Percentiles rank a stretch among this genome's conserved stretches.
Evolutionary conservation across 2,888 invertebrate species (phyloP).

Genomic region (Callimorpha dominula): DNA sequence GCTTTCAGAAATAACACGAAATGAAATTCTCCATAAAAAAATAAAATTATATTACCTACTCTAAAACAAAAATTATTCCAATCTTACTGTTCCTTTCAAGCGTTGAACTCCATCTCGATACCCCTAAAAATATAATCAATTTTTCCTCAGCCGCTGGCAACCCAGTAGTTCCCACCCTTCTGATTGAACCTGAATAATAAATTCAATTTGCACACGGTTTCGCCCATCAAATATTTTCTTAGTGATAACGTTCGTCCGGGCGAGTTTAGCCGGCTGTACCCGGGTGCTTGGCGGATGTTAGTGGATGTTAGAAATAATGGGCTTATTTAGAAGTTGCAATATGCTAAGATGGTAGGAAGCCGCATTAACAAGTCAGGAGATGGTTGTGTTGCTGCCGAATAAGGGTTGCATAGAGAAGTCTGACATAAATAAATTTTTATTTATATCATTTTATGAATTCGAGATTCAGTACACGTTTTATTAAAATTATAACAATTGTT

Average conservation of each 20-base stretch:
- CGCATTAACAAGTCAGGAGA: slow-evolving; percentile 86
- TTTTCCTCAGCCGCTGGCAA: slow-evolving; percentile 41
- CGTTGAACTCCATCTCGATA: slow-evolving; percentile 11
- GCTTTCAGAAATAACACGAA: not conserved
- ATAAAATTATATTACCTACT: slow-evolving; percentile 5
- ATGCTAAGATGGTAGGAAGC: slow-evolving; percentile 86
- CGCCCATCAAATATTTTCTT: slow-evolving; percentile 81
- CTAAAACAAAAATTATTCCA: slow-evolving; percentile 4
- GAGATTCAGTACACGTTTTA: too few relatives aligned
- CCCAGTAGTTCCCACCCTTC: slow-evolving; percentile 51
- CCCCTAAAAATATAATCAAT: slow-evolving; percentile 25
- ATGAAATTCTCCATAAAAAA: not conserved
- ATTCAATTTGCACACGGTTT: slow-evolving; percentile 78
- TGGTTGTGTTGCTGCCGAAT: slow-evolving; percentile 72
- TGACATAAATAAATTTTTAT: not conserved
- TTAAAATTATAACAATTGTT: too few relatives aligned
- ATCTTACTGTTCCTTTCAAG: slow-evolving; percentile 8
- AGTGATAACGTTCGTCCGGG: slow-evolving; percentile 67
- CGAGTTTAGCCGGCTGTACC: not conserved
- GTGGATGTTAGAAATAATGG: slow-evolving; percentile 79
- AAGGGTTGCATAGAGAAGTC: slow-evolving; percentile 57
- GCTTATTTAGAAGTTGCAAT: slow-evolving; percentile 85
- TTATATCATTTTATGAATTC: too few relatives aligned
- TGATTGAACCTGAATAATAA: slow-evolving; percentile 84
- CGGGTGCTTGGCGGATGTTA: slow-evolving; percentile 59